Conservation (phyloP, 2,113 vertebrate species). For the Henicopernis longicauda region DNA sequence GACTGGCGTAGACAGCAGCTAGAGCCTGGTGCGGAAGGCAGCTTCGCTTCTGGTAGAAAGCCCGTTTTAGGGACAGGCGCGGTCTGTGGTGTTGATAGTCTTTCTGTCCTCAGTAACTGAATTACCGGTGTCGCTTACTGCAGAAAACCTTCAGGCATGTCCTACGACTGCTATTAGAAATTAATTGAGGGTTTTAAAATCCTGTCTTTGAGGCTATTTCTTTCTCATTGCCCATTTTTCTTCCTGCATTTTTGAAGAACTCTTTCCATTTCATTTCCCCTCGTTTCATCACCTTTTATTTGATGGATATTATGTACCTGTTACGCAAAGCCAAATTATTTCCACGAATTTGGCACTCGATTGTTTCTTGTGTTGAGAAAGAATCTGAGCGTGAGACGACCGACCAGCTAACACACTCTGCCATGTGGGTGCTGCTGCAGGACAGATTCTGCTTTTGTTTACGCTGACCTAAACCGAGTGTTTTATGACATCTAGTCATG, state of each 20-base stretch:
- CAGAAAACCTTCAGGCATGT: neutral
- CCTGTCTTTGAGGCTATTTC: neutral
- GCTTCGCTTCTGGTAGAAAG: neutral
- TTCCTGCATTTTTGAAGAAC: neutral
- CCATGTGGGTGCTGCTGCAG: neutral
- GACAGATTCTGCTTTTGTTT: neutral
- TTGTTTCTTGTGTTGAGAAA: neutral
- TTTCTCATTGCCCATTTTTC: neutral
- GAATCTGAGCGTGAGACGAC: rapidly evolving
- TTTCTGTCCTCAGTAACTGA: neutral
- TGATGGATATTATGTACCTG: neutral
- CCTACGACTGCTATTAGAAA: neutral
- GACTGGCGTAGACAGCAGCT: neutral
- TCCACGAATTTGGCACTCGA: rapidly evolving
- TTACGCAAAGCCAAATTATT: neutral
- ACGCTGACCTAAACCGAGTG: neutral
- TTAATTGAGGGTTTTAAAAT: neutral
- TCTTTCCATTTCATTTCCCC: neutral
- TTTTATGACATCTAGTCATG: neutral
- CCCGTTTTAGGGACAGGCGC: neutral
- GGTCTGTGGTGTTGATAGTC: neutral
- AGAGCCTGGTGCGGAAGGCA: neutral
- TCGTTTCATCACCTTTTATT: neutral
- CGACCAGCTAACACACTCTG: neutral
- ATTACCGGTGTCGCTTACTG: neutral